These are phyloP conservation scores for Epinotia demarniana DNA, from an alignment of 2,888 invertebrate genomes.

Conservation along the genomic window DNA sequence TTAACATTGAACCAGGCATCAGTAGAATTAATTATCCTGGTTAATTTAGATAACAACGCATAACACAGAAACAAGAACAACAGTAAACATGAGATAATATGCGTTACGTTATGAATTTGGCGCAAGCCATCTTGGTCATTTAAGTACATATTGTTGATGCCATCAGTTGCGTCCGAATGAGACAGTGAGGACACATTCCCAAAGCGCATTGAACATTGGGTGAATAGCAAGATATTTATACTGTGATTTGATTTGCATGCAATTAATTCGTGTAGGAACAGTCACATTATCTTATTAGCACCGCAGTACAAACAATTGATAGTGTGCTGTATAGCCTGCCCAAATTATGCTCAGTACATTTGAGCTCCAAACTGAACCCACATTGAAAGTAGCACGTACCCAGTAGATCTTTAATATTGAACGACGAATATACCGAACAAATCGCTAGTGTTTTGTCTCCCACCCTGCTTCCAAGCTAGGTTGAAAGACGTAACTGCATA, in stretches of 20 bases:
- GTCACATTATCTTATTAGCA: neutral
- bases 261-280: neutral
- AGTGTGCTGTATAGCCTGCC: neutral
- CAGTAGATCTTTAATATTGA: neutral
- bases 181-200: neutral
- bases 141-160: neutral
- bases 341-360: neutral
- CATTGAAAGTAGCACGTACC: neutral
- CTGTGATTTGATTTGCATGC: neutral
- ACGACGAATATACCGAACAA: neutral
- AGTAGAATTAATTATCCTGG: slow-evolving; percentile 22
- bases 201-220: neutral
- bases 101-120: slow-evolving; percentile 4
- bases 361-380: neutral
- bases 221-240: neutral
- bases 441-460: slow-evolving; percentile 16
- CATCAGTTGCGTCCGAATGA: neutral
- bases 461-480: neutral
- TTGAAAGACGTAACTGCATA: slow-evolving; percentile 2
- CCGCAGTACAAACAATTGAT: neutral
- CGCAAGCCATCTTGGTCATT: slow-evolving; percentile 4
- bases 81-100: neutral
- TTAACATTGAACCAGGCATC: slow-evolving; percentile 52
- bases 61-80: slow-evolving; percentile 7
- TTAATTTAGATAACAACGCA: slow-evolving; percentile 17